These are phyloP conservation scores for Silurus aristotelis DNA, from an alignment of 2,797 vertebrate genomes.

Conservation along the genomic window DNA sequence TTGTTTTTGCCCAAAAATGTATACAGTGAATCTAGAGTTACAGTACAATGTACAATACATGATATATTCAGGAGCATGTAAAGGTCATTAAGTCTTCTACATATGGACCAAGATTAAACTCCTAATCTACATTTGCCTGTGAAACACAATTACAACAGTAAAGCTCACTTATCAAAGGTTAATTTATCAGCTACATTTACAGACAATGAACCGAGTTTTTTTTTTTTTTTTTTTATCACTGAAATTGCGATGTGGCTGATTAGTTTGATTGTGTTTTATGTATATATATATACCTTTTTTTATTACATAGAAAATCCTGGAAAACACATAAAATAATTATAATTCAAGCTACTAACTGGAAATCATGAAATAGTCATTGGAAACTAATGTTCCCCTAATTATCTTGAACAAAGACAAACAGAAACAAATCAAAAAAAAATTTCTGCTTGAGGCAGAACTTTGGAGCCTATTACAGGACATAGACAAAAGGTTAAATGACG, in stretches of 20 bases:
- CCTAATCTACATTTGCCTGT: conserved; percentile 10
- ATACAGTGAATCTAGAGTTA: not conserved
- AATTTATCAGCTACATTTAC: conserved; percentile 3
- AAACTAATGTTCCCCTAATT: not conserved
- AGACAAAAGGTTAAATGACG: not conserved
- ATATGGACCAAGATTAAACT: not conserved
- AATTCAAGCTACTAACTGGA: not conserved
- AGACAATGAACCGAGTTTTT: not conserved
- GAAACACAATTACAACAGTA: not conserved
- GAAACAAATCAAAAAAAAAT: not conserved
- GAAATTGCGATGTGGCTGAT: not conserved
- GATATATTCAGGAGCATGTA: not conserved
- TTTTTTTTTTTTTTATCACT: not conserved
- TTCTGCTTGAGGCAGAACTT: not conserved
- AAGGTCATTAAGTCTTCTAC: not conserved
- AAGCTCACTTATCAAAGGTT: not conserved
- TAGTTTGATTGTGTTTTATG: too few relatives aligned
- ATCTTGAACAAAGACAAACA: not conserved
- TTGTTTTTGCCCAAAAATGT: not conserved
- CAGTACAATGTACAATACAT: not conserved
- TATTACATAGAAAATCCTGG: too few relatives aligned
- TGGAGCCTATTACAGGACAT: not conserved
- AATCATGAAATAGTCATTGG: not conserved
- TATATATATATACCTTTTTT: too few relatives aligned
- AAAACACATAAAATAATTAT: too few relatives aligned